Evolutionary conservation across 1,140 invertebrate species (phyloP), one percentile per base, ranked within the genome.

Genomic region (Danaus melanippus): DNA sequence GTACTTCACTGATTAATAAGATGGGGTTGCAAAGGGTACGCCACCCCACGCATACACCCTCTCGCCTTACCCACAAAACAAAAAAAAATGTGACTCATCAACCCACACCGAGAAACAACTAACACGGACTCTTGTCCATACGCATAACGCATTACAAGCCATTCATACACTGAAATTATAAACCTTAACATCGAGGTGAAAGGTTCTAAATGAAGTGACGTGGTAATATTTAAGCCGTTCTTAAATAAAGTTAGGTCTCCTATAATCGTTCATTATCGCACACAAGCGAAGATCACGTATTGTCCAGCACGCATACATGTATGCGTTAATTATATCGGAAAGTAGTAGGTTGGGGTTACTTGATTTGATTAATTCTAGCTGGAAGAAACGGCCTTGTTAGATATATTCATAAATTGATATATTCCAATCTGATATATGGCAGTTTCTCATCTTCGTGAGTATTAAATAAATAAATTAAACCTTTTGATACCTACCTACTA

Each of bases 61-160:
- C 66, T 71, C 79, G 76, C 79, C 79, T 82, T 83, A 84, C 84
- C 79, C 84, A 83, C 84, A 75, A 84, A 83, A 86, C 79, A 84
- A 84, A 86, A 86, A n/a, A 83, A 86, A 86, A 86, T 83, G 79
- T 86, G 84, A 86, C 84, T 86, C 84, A 86, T 86, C 84, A 86
- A 86, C 83, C 64, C 79, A 84, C 79, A 86, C 78, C 50, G 76
- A 77, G 66, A 79, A 72, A 69, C 71, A 66, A 74, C 74, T 66
- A 65, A 73, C 72, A 80, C 68, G 60, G 54, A 62, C 56, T 32
- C 0, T 54, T 42, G 55, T 46, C 53, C 54, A 57, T 62, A 64
- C 59, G 49, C 64, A 58, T 56, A 73, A 74, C 59, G 69, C 53
- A 59, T 63, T 71, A 77, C 66, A 63, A 63, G 61, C 64, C 57